Conservation (phyloP, 1,140 invertebrate species). For the Sesamia nonagrioides region DNA sequence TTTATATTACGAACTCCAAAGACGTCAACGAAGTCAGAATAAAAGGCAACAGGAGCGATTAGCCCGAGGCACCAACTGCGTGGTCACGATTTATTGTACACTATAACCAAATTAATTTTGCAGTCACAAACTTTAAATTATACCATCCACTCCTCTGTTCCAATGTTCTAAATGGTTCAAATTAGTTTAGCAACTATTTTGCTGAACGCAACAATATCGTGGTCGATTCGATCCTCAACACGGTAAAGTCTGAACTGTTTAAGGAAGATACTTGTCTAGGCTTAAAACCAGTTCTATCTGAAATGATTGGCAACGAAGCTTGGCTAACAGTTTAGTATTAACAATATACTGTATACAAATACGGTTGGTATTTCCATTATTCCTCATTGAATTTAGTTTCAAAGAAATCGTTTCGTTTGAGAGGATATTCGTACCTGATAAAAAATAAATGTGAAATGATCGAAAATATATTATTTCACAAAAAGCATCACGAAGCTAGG, state of each 20-base stretch:
- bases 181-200: slow-evolving; percentile 47
- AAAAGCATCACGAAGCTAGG: neutral
- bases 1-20: slow-evolving; percentile 25
- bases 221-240: slow-evolving; percentile 35
- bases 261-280: slow-evolving; percentile 77
- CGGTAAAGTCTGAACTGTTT: slow-evolving; percentile 74
- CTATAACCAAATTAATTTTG: slow-evolving; percentile 58
- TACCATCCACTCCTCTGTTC: slow-evolving; percentile 22
- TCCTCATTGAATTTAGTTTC: neutral
- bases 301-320: slow-evolving; percentile 51
- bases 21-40: slow-evolving; percentile 52
- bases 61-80: slow-evolving; percentile 73
- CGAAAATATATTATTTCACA: slow-evolving; percentile 10
- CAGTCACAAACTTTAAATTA: slow-evolving; percentile 49
- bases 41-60: slow-evolving; percentile 78
- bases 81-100: slow-evolving; percentile 79
- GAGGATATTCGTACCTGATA: neutral
- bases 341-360: neutral
- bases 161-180: slow-evolving; percentile 46
- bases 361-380: neutral
- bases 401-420: neutral
- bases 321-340: slow-evolving; percentile 6
- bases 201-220: slow-evolving; percentile 52
- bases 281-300: slow-evolving; percentile 73
- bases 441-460: neutral